Percentiles rank a stretch among this genome's conserved stretches.
These are phyloP conservation scores for Drosophila kepulauana DNA, from an alignment of 1,140 invertebrate genomes.

Conservation along the genomic window DNA sequence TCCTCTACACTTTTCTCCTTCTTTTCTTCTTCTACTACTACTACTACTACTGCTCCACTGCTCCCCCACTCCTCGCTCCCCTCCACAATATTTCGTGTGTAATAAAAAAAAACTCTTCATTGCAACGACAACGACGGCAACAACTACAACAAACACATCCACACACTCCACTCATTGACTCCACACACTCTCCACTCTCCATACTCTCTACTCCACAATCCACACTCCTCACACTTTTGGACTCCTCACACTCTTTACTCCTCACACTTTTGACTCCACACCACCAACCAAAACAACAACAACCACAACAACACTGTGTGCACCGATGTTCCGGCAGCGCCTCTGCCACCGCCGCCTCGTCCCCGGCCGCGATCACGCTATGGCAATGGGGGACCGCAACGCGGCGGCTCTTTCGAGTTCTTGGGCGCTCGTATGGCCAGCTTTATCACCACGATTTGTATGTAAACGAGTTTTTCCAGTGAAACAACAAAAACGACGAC, in stretches of 20 bases:
- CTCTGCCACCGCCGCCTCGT: slow-evolving; percentile 58
- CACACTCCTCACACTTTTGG: slow-evolving; percentile 11
- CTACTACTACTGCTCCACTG: slow-evolving; percentile 36
- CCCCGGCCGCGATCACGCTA: slow-evolving; percentile 51
- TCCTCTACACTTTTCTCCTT: slow-evolving; percentile 73
- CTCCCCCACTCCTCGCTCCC: slow-evolving; percentile 35
- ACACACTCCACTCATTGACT: slow-evolving; percentile 7
- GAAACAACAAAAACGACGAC: slow-evolving; percentile 13
- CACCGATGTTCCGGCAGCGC: slow-evolving; percentile 45
- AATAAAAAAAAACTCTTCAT: slow-evolving; percentile 41
- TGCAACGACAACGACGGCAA: slow-evolving; percentile 49
- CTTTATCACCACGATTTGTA: slow-evolving; percentile 85
- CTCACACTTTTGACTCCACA: slow-evolving; percentile 11
- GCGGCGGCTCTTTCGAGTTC: slow-evolving; percentile 83
- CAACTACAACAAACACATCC: slow-evolving; percentile 36
- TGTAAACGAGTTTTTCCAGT: slow-evolving; percentile 85
- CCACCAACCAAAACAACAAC: slow-evolving; percentile 30
- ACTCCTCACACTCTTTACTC: slow-evolving; percentile 30
- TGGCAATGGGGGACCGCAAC: slow-evolving; percentile 47
- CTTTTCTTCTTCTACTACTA: slow-evolving; percentile 32
- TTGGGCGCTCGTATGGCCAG: slow-evolving; percentile 84
- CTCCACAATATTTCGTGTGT: slow-evolving; percentile 56
- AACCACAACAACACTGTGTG: slow-evolving; percentile 39
- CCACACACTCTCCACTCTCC: slow-evolving; percentile 23
- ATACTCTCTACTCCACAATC: slow-evolving; percentile 23